Conservation (phyloP, 2,797 vertebrate species). For the Pempheris klunzingeri region DNA sequence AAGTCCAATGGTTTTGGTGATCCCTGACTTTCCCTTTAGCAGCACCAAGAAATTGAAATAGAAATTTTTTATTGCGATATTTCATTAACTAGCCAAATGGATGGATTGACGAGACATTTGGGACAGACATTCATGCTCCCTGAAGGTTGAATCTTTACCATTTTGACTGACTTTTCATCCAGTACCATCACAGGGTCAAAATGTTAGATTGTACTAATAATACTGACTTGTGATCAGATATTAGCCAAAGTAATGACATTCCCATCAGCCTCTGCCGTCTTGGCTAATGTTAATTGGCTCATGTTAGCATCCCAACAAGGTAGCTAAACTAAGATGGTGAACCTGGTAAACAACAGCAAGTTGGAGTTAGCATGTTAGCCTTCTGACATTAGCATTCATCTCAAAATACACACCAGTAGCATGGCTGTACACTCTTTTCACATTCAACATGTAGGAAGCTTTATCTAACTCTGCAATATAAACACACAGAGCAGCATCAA, state of each 20-base stretch:
- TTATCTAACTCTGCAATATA: too few relatives aligned
- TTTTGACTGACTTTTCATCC: background rate
- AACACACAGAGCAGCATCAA: too few relatives aligned
- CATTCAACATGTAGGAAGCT: background rate
- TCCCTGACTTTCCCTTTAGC: too few relatives aligned
- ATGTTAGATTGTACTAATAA: background rate
- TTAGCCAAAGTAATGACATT: background rate
- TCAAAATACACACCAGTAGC: background rate
- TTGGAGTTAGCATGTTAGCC: background rate
- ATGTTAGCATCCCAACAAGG: background rate
- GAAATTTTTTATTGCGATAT: too few relatives aligned
- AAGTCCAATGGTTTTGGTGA: too few relatives aligned
- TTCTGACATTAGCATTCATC: background rate
- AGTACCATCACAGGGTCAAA: too few relatives aligned
- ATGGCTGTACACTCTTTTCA: background rate
- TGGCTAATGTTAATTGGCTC: background rate
- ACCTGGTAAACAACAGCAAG: background rate
- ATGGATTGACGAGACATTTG: background rate
- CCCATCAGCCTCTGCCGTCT: background rate
- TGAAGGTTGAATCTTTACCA: background rate
- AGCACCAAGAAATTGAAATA: too few relatives aligned
- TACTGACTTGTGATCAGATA: background rate
- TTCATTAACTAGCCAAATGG: too few relatives aligned
- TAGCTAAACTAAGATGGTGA: background rate
- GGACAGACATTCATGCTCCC: background rate